Evolutionary conservation across 1,140 invertebrate species (phyloP).

Genomic region (Cardiocondyla obscurior): DNA sequence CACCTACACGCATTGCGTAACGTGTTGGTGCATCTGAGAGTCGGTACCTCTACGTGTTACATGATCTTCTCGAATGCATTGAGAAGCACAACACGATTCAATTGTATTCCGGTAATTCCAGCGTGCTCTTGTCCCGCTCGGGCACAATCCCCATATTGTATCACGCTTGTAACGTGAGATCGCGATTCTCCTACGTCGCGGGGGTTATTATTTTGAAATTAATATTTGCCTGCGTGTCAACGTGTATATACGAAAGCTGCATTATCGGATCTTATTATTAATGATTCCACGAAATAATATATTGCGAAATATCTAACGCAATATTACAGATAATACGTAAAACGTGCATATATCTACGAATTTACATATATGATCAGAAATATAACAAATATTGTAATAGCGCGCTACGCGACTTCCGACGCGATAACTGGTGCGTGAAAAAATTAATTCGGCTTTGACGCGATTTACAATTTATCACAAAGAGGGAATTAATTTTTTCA

Average conservation of each 20-base stretch:
- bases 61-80: slow-evolving; percentile 35
- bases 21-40: slow-evolving; percentile 2
- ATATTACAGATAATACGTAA: neutral
- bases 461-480: too few relatives aligned
- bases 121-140: neutral
- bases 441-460: too few relatives aligned
- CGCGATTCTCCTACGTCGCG: neutral
- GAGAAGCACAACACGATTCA: slow-evolving; percentile 33
- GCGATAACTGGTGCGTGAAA: too few relatives aligned
- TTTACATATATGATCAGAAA: too few relatives aligned
- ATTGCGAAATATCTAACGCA: neutral
- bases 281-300: neutral
- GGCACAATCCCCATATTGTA: slow-evolving; percentile 7
- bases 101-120: slow-evolving; percentile 40
- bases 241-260: slow-evolving; percentile 1
- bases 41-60: slow-evolving; percentile 15
- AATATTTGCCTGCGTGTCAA: neutral
- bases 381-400: too few relatives aligned
- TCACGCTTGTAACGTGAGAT: slow-evolving; percentile 6
- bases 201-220: slow-evolving; percentile 17
- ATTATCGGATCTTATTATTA: neutral
- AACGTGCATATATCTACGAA: neutral
- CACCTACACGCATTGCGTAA: slow-evolving; percentile 17
- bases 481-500: too few relatives aligned
- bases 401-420: too few relatives aligned